Percentiles rank a stretch among this genome's conserved stretches.
These are phyloP conservation scores for Palythoa grandiflora DNA, from an alignment of 92 coral and sea anemone species.

Conservation along the genomic window DNA sequence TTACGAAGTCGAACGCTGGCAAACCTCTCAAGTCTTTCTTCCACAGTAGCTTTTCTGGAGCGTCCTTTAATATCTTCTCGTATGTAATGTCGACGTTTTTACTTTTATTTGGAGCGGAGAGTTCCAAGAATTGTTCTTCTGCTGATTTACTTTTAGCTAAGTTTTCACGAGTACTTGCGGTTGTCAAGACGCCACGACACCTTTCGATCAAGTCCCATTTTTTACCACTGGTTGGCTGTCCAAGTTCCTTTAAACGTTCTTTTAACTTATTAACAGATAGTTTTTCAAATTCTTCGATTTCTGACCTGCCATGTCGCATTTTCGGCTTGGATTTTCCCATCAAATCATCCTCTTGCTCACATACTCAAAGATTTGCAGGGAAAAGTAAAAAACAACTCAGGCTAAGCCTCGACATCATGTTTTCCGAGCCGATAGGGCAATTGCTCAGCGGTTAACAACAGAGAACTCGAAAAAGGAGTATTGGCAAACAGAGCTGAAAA, in stretches of 20 bases:
- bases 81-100: neutral
- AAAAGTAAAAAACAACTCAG: neutral
- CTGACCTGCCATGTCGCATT: neutral
- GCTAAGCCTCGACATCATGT: constrained; percentile 1
- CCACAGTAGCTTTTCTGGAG: constrained; percentile 37
- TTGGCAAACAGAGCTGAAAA: no score
- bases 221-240: neutral
- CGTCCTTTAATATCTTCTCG: constrained; percentile 1
- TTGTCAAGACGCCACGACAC: neutral
- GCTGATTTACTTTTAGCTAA: neutral
- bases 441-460: constrained; percentile 2
- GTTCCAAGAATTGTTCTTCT: constrained; percentile 1
- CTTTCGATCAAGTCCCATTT: neutral
- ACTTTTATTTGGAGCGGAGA: neutral
- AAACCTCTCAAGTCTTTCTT: constrained; percentile 55
- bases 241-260: constrained; percentile 1
- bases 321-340: neutral
- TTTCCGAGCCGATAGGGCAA: constrained; percentile 4
- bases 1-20: constrained; percentile 64
- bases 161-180: constrained; percentile 7
- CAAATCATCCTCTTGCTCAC: neutral
- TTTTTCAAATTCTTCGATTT: neutral
- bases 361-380: constrained; percentile 4
- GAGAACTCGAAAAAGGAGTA: neutral
- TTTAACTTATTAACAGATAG: neutral